Base-by-base conservation (phyloP, 2,888 invertebrate genomes). In the Acrobasis consociella region DNA sequence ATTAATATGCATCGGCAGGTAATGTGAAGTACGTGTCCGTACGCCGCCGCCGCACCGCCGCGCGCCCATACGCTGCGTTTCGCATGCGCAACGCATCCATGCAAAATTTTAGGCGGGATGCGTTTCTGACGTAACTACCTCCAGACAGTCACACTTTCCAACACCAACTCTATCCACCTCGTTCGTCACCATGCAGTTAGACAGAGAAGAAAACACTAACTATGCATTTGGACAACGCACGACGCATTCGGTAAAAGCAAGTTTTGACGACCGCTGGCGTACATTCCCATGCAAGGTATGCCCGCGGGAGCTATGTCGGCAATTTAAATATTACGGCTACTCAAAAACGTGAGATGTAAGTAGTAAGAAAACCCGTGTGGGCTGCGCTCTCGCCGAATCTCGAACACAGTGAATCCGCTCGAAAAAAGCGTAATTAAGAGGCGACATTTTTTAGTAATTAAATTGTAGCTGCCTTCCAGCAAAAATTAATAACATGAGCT, bases 51-150 rank as follows among this genome's bases (percentile, higher is more conserved):
- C 69, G 67, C 73, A 69, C 72, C 73, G 72, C 74, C 74, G 74
- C 67, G 66, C 62, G 74, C 67, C 67, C 62, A 70, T 70, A 72
- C 77, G 74, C 76, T 75, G 69, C 71, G 61, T 85, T 91, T 82
- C 86, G 85, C 88, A 91, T 91, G 90, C 91, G 83, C 85, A 78
- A 84, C 91, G 87, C 91, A 90, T 91, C 83, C 87, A 89, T 91
- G 91, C 91, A 87, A 90, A 92, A 91, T 91, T 91, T 91, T 91
- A 89, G 91, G 91, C 86, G 88, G 91, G 90, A 91, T 91, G 91
- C 91, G 89, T 84, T 87, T 81, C 78, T 82, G 81, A 85, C 82
- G 82, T 85, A 85, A 88, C 81, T 76, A 74, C 76, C 76, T 76
- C 79, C 85, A 86, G 86, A 81, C 17, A 86, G 86, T 77, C 77